These are phyloP conservation scores for Tokudaia muenninki DNA, from an alignment of 2,797 vertebrate genomes.

Conservation along the genomic window DNA sequence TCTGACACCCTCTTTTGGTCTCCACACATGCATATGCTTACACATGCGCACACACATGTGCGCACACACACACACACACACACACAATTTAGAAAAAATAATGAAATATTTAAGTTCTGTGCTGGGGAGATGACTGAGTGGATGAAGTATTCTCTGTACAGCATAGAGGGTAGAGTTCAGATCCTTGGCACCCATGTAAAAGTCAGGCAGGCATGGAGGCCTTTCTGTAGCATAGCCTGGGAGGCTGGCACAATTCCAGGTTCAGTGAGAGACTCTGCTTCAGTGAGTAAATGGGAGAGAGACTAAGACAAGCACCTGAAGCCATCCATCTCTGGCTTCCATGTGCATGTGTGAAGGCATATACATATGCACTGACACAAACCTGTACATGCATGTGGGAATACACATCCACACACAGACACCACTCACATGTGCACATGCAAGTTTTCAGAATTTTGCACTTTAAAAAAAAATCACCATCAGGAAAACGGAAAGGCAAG, in stretches of 20 bases:
- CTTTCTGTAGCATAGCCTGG: not conserved
- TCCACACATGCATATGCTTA: not conserved
- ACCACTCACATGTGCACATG: not conserved
- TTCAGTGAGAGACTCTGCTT: not conserved
- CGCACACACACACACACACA: not conserved
- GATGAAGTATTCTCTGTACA: not conserved
- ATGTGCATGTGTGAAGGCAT: not conserved
- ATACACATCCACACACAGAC: not conserved
- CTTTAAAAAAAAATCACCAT: constrained; percentile 4
- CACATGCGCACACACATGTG: no score
- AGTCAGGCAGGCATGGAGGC: not conserved
- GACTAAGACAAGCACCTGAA: not conserved
- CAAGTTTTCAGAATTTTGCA: not conserved
- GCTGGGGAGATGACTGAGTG: not conserved
- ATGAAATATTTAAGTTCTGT: not conserved
- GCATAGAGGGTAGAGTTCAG: not conserved
- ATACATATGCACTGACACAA: not conserved
- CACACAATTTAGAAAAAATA: not conserved
- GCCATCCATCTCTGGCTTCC: not conserved
- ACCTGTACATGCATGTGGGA: not conserved
- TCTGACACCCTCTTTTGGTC: not conserved
- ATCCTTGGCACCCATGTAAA: not conserved
- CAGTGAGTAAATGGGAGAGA: not conserved
- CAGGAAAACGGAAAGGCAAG: constrained; percentile 15
- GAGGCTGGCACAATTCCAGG: not conserved